Percentiles rank a stretch among this genome's conserved stretches.
Evolutionary conservation across 2,888 invertebrate species (phyloP).

Genomic region (Tetropium fuscum): DNA sequence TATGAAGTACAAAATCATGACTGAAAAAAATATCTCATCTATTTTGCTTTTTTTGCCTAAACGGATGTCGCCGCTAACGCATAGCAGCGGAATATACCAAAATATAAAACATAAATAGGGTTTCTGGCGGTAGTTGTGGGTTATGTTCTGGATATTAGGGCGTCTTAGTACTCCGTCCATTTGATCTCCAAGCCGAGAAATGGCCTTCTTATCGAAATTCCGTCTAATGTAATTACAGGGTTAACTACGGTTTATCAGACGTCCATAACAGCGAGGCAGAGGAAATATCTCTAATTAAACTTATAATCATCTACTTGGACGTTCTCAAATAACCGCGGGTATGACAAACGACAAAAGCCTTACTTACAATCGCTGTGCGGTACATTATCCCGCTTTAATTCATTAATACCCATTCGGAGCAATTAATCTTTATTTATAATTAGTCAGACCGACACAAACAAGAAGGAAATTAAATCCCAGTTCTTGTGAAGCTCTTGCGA

Average conservation of each 20-base stretch:
- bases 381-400: conserved; percentile 6
- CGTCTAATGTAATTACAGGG: conserved; percentile 31
- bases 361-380: neutral
- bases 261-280: conserved; percentile 15
- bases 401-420: neutral
- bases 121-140: neutral
- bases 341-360: conserved; percentile 15
- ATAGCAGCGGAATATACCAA: too few species aligned
- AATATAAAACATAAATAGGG: conserved; percentile 6
- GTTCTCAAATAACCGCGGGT: conserved; percentile 17
- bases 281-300: conserved; percentile 28
- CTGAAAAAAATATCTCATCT: too few species aligned
- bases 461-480: neutral
- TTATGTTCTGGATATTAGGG: conserved; percentile 6
- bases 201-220: conserved; percentile 28
- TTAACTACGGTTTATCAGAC: conserved; percentile 25
- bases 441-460: neutral
- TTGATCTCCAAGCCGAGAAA: conserved; percentile 5
- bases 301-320: conserved; percentile 22
- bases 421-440: conserved; percentile 8
- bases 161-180: conserved; percentile 4
- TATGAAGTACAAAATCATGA: too few species aligned
- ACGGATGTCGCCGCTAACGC: too few species aligned
- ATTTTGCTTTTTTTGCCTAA: too few species aligned
- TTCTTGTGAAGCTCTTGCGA: neutral